Evolutionary conservation across 2,113 vertebrate genomes (phyloP), one percentile per base, ranked within the genome.

Genomic region (Microtus montanus): DNA sequence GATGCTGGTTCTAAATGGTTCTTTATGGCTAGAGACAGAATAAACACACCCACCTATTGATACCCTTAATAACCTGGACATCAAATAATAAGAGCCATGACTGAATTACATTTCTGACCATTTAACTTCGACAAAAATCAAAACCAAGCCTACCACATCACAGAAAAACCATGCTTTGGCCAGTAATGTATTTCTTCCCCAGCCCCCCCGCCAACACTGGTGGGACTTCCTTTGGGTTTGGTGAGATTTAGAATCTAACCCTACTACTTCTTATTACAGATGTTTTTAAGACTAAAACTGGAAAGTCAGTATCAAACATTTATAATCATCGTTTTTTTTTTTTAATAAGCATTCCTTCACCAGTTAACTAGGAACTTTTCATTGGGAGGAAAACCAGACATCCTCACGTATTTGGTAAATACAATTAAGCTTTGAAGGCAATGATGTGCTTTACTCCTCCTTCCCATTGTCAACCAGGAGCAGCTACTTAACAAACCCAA

Each of bases 41-140:
- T 4, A 90, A 80, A 68, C 30, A 82, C 0, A 17, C 20, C 66
- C 13, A 20, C 38, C 82, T 71, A 75, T 80, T 71, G 89, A 44
- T 58, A 93, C 82, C 64, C 80, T 75, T 71, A 93, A 44, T 58
- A 93, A 61, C n/a, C 24, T 14, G 12, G 95, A 93, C 64, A 90
- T 15, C 17, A 15, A 12, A 68, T 33, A 44, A 78, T 26, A 87
- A 41, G 35, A 64, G 49, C 33, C 17, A 49, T 30, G 0, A 63
- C 2, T 33, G 47, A 61, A 70, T 54, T 61, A 35, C 14, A 77
- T 24, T 17, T 84, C 10, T 19, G 28, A 19, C 28, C 13, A 44
- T 19, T 64, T 30, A 44, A 61, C 63, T 84, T 93, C 22, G 94
- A 86, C 33, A 80, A 28, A 94, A 73, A 68, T 2, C 52, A 54